A percentile compares a stretch with the other conserved stretches of the same genome.
phyloP scores from a whole-genome alignment of 2,888 invertebrate genomes.

The Megastigmus dorsalis region DNA sequence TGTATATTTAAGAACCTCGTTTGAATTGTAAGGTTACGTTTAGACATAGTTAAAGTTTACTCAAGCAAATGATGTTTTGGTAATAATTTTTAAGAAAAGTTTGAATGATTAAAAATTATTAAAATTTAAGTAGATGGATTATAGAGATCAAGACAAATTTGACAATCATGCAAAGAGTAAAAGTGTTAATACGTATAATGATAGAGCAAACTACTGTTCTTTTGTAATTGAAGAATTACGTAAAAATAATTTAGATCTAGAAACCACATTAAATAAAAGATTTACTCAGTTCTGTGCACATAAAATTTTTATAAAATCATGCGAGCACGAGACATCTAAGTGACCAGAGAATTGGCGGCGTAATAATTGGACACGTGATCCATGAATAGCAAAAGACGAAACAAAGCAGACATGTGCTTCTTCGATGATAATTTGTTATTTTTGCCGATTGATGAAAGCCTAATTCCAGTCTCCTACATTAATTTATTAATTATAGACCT shows the following conservation, averaged over 20 bases:
- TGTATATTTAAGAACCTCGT: too few relatives aligned
- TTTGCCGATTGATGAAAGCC: too few relatives aligned
- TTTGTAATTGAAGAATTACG: slow-evolving; percentile 56
- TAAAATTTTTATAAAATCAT: slow-evolving; percentile 1
- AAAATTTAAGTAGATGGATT: too few relatives aligned
- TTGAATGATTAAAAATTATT: too few relatives aligned
- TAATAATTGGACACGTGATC: slow-evolving; percentile 30
- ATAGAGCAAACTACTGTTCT: slow-evolving; percentile 66
- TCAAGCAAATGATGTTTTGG: slow-evolving; percentile 61
- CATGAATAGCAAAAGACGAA: not conserved
- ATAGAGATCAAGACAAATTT: too few relatives aligned
- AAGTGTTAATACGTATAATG: slow-evolving; percentile 62
- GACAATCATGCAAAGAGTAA: slow-evolving; percentile 61
- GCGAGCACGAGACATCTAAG: slow-evolving; percentile 32
- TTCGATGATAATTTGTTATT: too few relatives aligned
- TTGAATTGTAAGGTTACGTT: too few relatives aligned
- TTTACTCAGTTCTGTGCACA: too few relatives aligned
- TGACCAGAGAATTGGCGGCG: slow-evolving; percentile 41
- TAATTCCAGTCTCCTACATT: too few relatives aligned
- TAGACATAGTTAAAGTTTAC: slow-evolving; percentile 25
- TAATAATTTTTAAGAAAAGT: too few relatives aligned
- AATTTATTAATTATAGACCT: too few relatives aligned
- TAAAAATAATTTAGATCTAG: slow-evolving; percentile 60
- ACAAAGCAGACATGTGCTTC: slow-evolving; percentile 23
- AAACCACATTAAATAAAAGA: slow-evolving; percentile 46